A percentile compares a stretch with the other conserved stretches of the same genome.
Evolutionary conservation across 2,113 vertebrate species (phyloP).

Genomic region (Spheniscus mendiculus): DNA sequence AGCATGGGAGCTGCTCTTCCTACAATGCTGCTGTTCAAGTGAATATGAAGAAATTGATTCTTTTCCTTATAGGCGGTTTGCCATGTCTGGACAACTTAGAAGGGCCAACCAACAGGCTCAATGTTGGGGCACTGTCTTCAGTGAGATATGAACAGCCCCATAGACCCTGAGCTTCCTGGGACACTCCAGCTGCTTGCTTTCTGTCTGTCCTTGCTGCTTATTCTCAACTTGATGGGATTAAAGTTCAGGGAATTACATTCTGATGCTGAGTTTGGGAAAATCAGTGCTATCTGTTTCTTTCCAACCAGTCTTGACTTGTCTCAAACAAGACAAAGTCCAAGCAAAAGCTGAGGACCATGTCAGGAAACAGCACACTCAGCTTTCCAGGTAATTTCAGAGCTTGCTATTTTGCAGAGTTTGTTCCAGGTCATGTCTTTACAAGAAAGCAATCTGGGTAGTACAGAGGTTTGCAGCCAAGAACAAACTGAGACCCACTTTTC

Average conservation of each 20-base stretch:
- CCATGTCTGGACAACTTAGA: background rate
- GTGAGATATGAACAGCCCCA: rapidly evolving
- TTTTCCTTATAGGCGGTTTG: background rate
- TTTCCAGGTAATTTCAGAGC: background rate
- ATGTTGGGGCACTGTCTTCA: background rate
- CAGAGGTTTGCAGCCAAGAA: background rate
- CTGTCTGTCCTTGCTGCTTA: background rate
- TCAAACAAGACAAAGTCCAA: background rate
- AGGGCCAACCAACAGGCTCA: background rate
- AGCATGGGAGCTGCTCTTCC: background rate
- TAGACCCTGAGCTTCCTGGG: background rate
- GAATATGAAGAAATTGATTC: background rate
- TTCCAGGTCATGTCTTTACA: background rate
- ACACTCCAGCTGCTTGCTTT: background rate
- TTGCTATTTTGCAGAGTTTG: background rate
- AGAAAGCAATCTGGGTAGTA: background rate
- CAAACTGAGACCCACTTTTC: background rate
- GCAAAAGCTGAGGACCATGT: background rate
- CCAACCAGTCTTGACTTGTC: background rate
- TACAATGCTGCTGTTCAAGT: background rate
- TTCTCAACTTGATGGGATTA: background rate
- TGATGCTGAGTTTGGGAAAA: background rate
- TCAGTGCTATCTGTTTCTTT: background rate
- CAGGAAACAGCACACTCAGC: background rate
- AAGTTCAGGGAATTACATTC: background rate